phyloP scores from a whole-genome alignment of 2,797 vertebrate species.

The Dermochelys coriacea region DNA sequence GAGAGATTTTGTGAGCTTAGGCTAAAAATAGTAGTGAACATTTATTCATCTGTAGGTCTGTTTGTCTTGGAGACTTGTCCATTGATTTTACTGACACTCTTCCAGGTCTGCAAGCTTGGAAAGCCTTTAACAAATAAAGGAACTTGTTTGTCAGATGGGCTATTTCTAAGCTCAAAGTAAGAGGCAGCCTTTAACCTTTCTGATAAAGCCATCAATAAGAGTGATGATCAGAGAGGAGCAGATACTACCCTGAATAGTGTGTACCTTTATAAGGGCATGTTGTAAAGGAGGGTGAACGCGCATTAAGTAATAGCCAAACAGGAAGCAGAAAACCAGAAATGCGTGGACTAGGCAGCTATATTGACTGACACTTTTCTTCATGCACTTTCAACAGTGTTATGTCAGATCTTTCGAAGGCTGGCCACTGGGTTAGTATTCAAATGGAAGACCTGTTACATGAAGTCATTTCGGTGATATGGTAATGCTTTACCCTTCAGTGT shows the following conservation, averaged over 20 bases:
- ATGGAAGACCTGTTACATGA: not conserved
- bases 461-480: not conserved
- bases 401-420: not conserved
- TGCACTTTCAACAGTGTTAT: not conserved
- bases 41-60: constrained; percentile 68
- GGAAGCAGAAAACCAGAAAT: not conserved
- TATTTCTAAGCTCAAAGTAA: constrained; percentile 49
- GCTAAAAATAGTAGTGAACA: constrained; percentile 69
- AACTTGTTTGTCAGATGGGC: constrained; percentile 38
- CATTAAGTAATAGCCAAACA: not conserved
- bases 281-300: fast-evolving
- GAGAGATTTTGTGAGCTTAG: constrained; percentile 60
- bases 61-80: constrained; percentile 63
- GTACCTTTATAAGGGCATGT: constrained; percentile 8
- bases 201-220: constrained; percentile 42
- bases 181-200: constrained; percentile 46
- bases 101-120: constrained; percentile 59
- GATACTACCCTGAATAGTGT: constrained; percentile 1
- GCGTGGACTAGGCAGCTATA: not conserved
- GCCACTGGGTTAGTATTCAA: not conserved
- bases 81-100: constrained; percentile 64
- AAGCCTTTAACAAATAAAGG: constrained; percentile 60
- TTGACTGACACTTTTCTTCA: fast-evolving
- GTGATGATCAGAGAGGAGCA: constrained; percentile 26
- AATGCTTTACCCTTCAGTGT: not conserved